A percentile compares a stretch with the other conserved stretches of the same genome.
These are phyloP conservation scores for Rallus crepitans DNA, from an alignment of 2,797 vertebrate genomes.

Conservation along the genomic window DNA sequence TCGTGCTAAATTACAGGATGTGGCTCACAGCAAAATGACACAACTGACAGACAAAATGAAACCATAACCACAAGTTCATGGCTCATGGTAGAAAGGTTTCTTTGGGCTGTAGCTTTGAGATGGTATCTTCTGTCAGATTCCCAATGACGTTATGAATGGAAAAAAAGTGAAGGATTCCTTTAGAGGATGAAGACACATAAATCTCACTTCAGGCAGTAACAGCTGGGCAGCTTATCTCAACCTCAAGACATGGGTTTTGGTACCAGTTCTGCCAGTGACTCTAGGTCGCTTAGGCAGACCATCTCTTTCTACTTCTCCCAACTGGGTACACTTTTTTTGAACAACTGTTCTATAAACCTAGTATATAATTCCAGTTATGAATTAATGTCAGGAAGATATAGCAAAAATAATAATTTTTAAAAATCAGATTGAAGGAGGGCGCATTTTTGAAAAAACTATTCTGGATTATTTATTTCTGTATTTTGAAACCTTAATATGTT, in stretches of 20 bases:
- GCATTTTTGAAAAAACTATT: background rate
- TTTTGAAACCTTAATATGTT: background rate
- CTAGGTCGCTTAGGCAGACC: background rate
- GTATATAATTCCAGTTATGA: background rate
- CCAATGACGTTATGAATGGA: background rate
- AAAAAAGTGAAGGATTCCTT: background rate
- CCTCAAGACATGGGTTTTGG: background rate
- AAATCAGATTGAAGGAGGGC: background rate
- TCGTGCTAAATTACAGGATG: background rate
- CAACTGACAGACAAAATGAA: background rate
- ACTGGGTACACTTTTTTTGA: background rate
- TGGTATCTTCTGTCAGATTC: background rate
- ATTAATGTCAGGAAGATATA: background rate
- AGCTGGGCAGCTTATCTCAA: background rate
- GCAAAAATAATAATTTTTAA: background rate
- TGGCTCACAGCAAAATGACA: background rate
- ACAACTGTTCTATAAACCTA: background rate
- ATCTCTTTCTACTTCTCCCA: background rate
- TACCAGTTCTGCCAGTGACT: background rate
- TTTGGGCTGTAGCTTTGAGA: background rate
- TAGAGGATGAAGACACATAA: background rate
- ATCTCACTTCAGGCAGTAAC: background rate
- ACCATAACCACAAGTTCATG: background rate
- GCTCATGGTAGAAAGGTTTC: background rate
- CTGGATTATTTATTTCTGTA: background rate